Base-by-base conservation (phyloP, 2,797 vertebrate species). In the Halcyon chelicuti region DNA sequence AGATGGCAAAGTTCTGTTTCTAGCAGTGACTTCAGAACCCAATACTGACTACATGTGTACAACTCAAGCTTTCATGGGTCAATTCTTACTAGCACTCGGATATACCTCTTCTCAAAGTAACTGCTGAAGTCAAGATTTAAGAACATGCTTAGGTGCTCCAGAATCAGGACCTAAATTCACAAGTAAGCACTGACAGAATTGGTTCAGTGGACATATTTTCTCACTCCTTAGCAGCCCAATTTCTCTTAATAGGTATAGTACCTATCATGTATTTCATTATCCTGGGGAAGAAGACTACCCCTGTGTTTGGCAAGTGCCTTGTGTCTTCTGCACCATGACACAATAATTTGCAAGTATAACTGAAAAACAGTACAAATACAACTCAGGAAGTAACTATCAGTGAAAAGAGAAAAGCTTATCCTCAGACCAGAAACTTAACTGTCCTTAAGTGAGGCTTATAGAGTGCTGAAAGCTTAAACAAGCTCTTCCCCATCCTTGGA, bases 371-470 rank as follows among this genome's bases (percentile, higher is more conserved):
- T n/a, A 75, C 0, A 0, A 82, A 80, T 65, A n/a, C 37, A 89
- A 33, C 47, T 90, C 1, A 6, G 47, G 44, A 85, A 88, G 11
- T 12, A 75, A 68, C 9, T 31, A 82, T 17, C 51, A 76, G 19
- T 81, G 71, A 63, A 90, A 93, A 93, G 66, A 52, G 35, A 68
- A 92, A 96, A 85, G n/a, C 52, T 93, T 61, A 92, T 89, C 83
- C 80, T 84, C 60, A 63, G 80, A 87, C 47, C 57, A 94, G 62
- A 88, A 94, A 78, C 46, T 46, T 40, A 42, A 35, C 20, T 91
- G 62, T 70, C 60, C 44, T 83, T 77, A 66, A 71, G 42, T 57
- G 55, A 92, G 46, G 49, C 61, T 96, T 90, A 92, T 7, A 63
- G 62, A 93, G 52, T 44, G 29, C 44, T 78, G 39, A 85, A 68